Evolutionary conservation across 1,140 invertebrate genomes (phyloP).

Genomic region (Drosophila lowei): DNA sequence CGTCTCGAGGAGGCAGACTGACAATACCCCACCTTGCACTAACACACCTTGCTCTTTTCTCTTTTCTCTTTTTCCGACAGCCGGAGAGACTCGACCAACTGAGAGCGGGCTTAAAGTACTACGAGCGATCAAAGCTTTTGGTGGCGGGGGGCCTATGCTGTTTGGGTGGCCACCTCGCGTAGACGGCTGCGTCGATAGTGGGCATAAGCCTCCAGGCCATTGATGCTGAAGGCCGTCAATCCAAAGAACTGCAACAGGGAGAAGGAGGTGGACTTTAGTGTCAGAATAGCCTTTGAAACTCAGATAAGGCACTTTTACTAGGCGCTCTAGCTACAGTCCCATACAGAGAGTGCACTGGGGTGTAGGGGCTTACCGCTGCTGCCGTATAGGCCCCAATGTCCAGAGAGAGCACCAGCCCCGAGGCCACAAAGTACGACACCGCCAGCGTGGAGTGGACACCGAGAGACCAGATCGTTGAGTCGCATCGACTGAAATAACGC

Average conservation of each 20-base stretch:
- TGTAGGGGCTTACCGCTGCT: constrained; percentile 50
- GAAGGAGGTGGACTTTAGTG: background rate
- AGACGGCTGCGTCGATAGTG: constrained; percentile 57
- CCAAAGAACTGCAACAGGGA: constrained; percentile 55
- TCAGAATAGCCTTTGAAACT: background rate
- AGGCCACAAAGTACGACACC: constrained; percentile 61
- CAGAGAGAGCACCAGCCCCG: constrained; percentile 63
- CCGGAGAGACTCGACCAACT: too few relatives aligned
- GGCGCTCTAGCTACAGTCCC: background rate
- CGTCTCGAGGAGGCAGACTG: too few relatives aligned
- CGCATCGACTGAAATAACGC: constrained; percentile 32
- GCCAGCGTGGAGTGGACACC: constrained; percentile 48
- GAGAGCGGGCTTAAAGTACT: background rate
- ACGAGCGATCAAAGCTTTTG: background rate
- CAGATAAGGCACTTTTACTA: too few relatives aligned
- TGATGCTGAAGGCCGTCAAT: constrained; percentile 59
- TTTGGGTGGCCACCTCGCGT: constrained; percentile 63
- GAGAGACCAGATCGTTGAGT: constrained; percentile 45
- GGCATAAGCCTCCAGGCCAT: constrained; percentile 56
- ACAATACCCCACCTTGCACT: too few relatives aligned
- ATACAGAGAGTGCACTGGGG: background rate
- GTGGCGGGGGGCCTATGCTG: constrained; percentile 29
- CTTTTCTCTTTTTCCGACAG: too few relatives aligned
- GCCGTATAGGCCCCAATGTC: constrained; percentile 61
- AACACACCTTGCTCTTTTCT: too few relatives aligned